Evolutionary conservation across 2,797 vertebrate species (phyloP).

Genomic region (Remorina albescens): DNA sequence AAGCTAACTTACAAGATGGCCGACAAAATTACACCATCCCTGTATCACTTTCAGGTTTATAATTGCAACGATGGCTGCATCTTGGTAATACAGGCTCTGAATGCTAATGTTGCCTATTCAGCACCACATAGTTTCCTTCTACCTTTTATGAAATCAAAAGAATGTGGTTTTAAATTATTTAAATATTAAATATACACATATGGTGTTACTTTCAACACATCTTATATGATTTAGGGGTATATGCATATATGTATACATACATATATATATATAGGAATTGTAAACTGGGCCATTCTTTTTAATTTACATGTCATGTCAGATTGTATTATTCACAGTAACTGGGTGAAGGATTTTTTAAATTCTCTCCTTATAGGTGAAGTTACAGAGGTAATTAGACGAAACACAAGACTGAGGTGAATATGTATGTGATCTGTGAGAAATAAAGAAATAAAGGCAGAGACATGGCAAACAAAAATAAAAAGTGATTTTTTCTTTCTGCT

Average conservation of each 20-base stretch:
- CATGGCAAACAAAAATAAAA: constrained; percentile 67
- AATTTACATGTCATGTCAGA: constrained; percentile 14
- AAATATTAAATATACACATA: no score
- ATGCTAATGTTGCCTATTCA: no score
- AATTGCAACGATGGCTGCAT: no score
- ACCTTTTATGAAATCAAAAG: no score
- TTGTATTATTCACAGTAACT: neutral
- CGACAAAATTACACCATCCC: no score
- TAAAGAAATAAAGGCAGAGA: constrained; percentile 16
- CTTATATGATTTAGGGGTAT: neutral
- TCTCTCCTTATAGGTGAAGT: constrained; percentile 3
- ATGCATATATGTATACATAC: no score
- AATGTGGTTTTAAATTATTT: neutral
- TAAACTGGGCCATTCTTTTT: constrained; percentile 20
- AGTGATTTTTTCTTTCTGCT: constrained; percentile 75
- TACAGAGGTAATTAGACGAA: constrained; percentile 1
- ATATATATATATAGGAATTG: neutral
- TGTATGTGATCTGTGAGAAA: constrained; percentile 14
- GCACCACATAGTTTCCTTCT: neutral
- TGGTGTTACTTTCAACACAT: neutral
- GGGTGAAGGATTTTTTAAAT: constrained; percentile 3
- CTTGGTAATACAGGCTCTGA: no score
- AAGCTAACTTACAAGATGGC: no score
- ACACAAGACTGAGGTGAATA: constrained; percentile 9
- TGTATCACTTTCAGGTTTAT: no score